These are phyloP conservation scores for Parelbella ahira DNA, from an alignment of 2,888 invertebrate genomes.

Conservation along the genomic window DNA sequence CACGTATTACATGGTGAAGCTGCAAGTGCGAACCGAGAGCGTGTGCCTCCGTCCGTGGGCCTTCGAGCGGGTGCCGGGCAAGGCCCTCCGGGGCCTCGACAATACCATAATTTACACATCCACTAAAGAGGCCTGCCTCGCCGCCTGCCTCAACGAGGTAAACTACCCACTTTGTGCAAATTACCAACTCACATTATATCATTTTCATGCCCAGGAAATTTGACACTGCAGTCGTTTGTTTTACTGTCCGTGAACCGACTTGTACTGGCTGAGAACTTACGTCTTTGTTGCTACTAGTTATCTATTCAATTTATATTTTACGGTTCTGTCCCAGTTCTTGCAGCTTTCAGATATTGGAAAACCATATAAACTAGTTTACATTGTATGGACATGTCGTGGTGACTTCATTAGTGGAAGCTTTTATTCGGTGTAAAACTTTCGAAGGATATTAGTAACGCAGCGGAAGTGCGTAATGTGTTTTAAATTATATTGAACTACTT, in stretches of 20 bases:
- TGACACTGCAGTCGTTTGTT: conserved; percentile 37
- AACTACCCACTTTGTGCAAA: conserved; percentile 34
- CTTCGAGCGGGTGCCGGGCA: conserved; percentile 95
- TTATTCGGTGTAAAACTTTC: too few species aligned
- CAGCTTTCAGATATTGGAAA: conserved; percentile 49
- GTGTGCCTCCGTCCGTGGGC: conserved; percentile 95
- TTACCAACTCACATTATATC: conserved; percentile 30
- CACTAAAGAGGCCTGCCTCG: conserved; percentile 95
- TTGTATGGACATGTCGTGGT: conserved; percentile 8
- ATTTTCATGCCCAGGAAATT: conserved; percentile 37
- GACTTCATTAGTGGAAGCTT: conserved; percentile 14
- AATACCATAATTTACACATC: conserved; percentile 96
- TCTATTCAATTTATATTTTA: conserved; percentile 74
- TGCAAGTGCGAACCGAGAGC: conserved; percentile 94
- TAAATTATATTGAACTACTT: too few species aligned
- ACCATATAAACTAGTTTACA: conserved; percentile 43
- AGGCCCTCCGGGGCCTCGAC: conserved; percentile 93
- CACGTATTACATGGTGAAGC: conserved; percentile 97
- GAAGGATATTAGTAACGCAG: too few species aligned
- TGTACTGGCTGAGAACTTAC: conserved; percentile 31
- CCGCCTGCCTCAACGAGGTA: conserved; percentile 95
- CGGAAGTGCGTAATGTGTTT: too few species aligned
- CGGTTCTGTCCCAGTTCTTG: conserved; percentile 56
- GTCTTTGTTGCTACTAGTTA: conserved; percentile 50
- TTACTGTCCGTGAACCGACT: conserved; percentile 26